A percentile compares a stretch with the other conserved stretches of the same genome.
These are phyloP conservation scores for Aplochiton taeniatus DNA, from an alignment of 2,797 vertebrate genomes.

Conservation along the genomic window DNA sequence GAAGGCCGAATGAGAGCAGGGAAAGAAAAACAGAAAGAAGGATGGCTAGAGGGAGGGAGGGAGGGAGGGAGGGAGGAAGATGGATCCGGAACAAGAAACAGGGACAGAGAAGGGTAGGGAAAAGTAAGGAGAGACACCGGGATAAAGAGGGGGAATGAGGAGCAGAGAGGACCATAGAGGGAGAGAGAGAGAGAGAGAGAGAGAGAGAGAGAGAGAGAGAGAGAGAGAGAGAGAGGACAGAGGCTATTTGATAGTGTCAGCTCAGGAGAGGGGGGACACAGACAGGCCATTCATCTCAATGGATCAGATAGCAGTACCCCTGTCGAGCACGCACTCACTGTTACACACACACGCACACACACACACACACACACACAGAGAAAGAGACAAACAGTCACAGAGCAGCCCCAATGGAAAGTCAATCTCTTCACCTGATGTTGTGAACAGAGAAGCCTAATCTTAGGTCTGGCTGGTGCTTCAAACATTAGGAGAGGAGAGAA, in stretches of 20 bases:
- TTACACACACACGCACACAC: neutral
- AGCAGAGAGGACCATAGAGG: constrained; percentile 1
- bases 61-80: constrained; percentile 17
- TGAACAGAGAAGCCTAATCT: no score
- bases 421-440: no score
- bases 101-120: neutral
- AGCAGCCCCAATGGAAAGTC: neutral
- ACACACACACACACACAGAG: neutral
- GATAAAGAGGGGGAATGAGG: neutral
- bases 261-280: constrained; percentile 70
- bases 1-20: constrained; percentile 11
- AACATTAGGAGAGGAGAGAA: no score
- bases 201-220: constrained; percentile 8
- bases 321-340: constrained; percentile 29
- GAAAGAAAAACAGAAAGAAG: constrained; percentile 48
- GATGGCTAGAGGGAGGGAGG: constrained; percentile 10
- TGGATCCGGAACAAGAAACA: neutral
- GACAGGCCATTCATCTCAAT: constrained; percentile 78
- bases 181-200: constrained; percentile 9
- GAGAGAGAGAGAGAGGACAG: constrained; percentile 48
- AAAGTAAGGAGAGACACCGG: neutral
- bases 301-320: constrained; percentile 70
- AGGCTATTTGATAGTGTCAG: constrained; percentile 72
- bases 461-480: no score
- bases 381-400: neutral